phyloP scores from a whole-genome alignment of 2,797 vertebrate species.

The Pterois miles region DNA sequence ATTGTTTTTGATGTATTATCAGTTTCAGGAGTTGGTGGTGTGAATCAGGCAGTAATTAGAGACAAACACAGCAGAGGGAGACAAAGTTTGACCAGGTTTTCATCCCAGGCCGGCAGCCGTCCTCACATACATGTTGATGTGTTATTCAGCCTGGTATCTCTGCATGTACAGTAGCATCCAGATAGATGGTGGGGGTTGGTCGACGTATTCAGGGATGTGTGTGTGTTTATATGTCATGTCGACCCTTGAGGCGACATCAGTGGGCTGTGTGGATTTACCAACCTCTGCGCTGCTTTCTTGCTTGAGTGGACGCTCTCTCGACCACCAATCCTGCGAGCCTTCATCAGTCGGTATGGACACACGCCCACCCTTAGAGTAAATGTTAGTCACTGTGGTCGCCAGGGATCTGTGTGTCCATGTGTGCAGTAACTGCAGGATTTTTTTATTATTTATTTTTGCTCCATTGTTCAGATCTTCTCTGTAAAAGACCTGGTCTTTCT shows the following conservation, averaged over 20 bases:
- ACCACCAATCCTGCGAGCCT: slow-evolving; percentile 17
- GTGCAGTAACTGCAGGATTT: background rate
- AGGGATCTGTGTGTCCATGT: slow-evolving; percentile 14
- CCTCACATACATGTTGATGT: slow-evolving; percentile 11
- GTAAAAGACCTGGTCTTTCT: background rate
- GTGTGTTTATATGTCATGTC: slow-evolving; percentile 28
- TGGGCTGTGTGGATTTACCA: slow-evolving; percentile 57
- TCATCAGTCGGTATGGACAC: slow-evolving; percentile 12
- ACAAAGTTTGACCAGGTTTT: slow-evolving; percentile 22
- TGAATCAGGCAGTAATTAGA: slow-evolving; percentile 34
- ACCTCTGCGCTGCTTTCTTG: slow-evolving; percentile 67
- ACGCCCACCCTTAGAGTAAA: background rate
- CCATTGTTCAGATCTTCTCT: background rate
- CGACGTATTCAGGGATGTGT: slow-evolving; percentile 7
- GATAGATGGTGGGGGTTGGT: background rate
- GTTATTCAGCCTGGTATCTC: background rate
- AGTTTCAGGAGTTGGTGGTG: background rate
- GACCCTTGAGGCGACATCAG: slow-evolving; percentile 63
- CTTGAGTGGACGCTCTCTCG: slow-evolving; percentile 53
- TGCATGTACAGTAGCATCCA: background rate
- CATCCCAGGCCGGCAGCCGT: slow-evolving; percentile 11
- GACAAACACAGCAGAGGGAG: slow-evolving; percentile 39
- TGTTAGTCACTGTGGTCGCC: background rate
- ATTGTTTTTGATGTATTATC: background rate
- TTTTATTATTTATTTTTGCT: background rate